These are phyloP conservation scores for Aspidiotus rigidus DNA, from an alignment of 2,888 invertebrate genomes.

Conservation along the genomic window DNA sequence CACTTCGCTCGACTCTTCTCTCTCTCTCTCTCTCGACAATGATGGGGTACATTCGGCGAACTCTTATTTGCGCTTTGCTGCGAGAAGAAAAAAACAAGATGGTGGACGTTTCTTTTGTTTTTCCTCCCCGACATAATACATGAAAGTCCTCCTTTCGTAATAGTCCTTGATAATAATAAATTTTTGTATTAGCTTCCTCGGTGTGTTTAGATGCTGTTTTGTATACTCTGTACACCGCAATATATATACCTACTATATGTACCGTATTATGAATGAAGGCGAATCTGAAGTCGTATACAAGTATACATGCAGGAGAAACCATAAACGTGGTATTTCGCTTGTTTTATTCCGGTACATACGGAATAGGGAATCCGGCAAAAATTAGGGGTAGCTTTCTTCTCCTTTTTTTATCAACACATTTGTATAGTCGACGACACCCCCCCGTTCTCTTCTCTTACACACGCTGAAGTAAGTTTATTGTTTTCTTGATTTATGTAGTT, in stretches of 20 bases:
- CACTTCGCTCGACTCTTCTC: slow-evolving; percentile 8
- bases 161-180: slow-evolving; percentile 13
- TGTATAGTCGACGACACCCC: neutral
- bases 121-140: slow-evolving; percentile 15
- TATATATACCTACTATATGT: neutral
- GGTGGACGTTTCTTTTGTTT: slow-evolving; percentile 31
- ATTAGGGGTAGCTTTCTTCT: slow-evolving; percentile 6
- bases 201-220: slow-evolving; percentile 5
- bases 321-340: neutral
- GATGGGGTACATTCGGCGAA: slow-evolving; percentile 24
- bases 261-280: neutral
- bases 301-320: no score
- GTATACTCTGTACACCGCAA: slow-evolving; percentile 1
- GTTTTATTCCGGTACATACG: neutral
- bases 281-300: neutral
- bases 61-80: slow-evolving; percentile 17
- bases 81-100: slow-evolving; percentile 28
- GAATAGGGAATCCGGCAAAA: slow-evolving; percentile 11
- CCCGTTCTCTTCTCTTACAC: neutral
- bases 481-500: neutral
- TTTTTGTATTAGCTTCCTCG: slow-evolving; percentile 13
- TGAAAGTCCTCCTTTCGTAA: slow-evolving; percentile 6
- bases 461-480: neutral
- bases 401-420: neutral
- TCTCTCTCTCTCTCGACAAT: no score